Evolutionary conservation across 2,113 vertebrate genomes (phyloP), one percentile per base, ranked within the genome.

Genomic region (Lichenostomus cassidix): DNA sequence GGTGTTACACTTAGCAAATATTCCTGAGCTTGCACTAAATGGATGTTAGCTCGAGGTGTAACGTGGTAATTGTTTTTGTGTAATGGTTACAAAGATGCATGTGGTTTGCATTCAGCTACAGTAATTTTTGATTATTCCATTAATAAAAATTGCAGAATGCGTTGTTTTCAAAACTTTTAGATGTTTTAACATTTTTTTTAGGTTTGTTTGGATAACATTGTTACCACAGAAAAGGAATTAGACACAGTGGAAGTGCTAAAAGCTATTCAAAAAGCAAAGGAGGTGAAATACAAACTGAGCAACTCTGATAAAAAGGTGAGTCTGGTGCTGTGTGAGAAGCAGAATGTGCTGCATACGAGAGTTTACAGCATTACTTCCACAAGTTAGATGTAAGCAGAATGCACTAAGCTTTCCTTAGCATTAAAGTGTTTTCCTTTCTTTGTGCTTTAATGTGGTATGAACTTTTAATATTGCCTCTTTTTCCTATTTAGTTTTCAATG

Each of bases 161-260:
- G 18, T 80, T 5, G 0, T 50, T 83, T 82, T 46, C 70, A 73
- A 1, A 60, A 20, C 42, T 85, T 83, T 50, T 18, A 25, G 4
- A 20, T 28, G 13, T 44, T 68, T 76, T 73, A 67, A 84, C 10
- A 65, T 41, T 60, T 52, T 85, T 68, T 67, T 42, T 86, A 99
- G 99, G 98, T 99, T 60, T 99, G 99, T 96, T 97, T 99, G 94
- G 99, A 99, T 91, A 96, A 97, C 56, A 96, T 85, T 12, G 85
- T 90, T 63, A 99, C 99, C 23, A 99, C 99, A 53, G 99, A 99
- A 96, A 99, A 99, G 89, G 99, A 99, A 83, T 92, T 99, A 71
- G 99, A 99, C 96, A 99, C 99, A 0, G 99, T 99, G 60, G 99
- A 99, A 96, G 99, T 99, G 50, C 92, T 99, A 52, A 99, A 99